A percentile compares a stretch with the other conserved stretches of the same genome.
Conservation (phyloP, 2,113 vertebrate species). For the Pelecanoides urinatrix region DNA sequence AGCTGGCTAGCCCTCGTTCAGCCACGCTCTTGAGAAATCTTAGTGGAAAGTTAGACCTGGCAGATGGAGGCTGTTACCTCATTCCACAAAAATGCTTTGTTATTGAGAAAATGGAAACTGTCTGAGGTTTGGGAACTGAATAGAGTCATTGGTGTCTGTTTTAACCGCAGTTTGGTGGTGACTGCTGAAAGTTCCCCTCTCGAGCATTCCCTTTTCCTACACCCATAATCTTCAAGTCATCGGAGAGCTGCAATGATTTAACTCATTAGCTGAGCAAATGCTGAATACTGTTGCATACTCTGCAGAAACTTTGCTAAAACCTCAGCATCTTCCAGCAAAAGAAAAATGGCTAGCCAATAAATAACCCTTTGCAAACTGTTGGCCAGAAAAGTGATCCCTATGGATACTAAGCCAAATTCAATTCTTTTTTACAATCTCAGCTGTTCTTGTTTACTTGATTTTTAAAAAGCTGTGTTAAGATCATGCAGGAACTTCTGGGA, state of each 20-base stretch:
- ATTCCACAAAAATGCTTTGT: slow-evolving; percentile 82
- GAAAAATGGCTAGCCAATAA: neutral
- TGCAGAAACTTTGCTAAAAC: slow-evolving; percentile 12
- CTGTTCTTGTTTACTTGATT: neutral
- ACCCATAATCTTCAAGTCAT: slow-evolving; percentile 50
- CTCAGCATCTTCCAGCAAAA: slow-evolving; percentile 21
- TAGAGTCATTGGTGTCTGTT: slow-evolving; percentile 68
- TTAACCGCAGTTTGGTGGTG: slow-evolving; percentile 47
- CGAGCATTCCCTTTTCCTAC: slow-evolving; percentile 44
- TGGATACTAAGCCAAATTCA: neutral
- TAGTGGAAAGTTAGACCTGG: slow-evolving; percentile 57
- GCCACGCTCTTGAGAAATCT: slow-evolving; percentile 41
- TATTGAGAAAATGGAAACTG: slow-evolving; percentile 82
- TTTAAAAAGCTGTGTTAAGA: neutral
- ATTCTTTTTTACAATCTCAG: neutral
- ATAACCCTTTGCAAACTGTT: slow-evolving; percentile 15
- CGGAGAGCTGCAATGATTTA: slow-evolving; percentile 1
- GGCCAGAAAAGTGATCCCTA: neutral
- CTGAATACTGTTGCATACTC: neutral
- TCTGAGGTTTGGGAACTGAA: slow-evolving; percentile 78
- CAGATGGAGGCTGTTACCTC: slow-evolving; percentile 77
- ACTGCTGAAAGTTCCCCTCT: slow-evolving; percentile 31
- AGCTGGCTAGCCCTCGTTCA: neutral
- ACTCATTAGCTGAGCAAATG: slow-evolving; percentile 8
- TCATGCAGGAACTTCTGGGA: neutral